These are phyloP conservation scores for Myiothlypis coronata DNA, from an alignment of 2,797 vertebrate genomes.

Conservation along the genomic window DNA sequence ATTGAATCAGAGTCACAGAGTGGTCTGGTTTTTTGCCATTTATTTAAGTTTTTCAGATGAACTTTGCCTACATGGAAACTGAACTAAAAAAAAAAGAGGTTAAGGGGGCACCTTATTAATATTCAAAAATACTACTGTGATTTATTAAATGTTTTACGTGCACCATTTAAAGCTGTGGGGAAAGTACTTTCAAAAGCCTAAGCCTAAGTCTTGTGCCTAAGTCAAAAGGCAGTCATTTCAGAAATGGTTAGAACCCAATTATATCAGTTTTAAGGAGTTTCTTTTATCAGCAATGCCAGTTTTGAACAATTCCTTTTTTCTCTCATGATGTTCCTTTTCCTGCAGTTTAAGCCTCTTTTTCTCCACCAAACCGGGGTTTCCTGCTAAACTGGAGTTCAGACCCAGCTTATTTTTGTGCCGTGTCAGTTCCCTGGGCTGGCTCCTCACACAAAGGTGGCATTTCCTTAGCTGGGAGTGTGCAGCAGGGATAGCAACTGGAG, in stretches of 20 bases:
- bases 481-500: not conserved
- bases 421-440: not conserved
- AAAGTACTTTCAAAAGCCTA: not conserved
- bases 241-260: not conserved
- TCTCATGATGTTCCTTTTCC: not conserved
- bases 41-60: not conserved
- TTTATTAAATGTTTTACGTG: not conserved
- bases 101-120: not conserved
- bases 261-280: not conserved
- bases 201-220: not conserved
- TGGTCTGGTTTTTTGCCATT: not conserved
- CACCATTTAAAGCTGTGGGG: not conserved
- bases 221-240: not conserved
- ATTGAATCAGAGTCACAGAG: not conserved
- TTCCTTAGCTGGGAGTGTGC: not conserved
- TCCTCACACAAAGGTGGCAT: rapidly evolving
- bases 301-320: not conserved
- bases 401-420: rapidly evolving
- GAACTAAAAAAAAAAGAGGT: not conserved
- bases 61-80: not conserved
- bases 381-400: not conserved
- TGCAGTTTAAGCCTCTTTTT: not conserved
- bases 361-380: not conserved
- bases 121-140: not conserved
- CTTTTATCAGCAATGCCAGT: not conserved